Conservation (phyloP, 2,888 invertebrate genomes). For the Nycteola revayana region DNA sequence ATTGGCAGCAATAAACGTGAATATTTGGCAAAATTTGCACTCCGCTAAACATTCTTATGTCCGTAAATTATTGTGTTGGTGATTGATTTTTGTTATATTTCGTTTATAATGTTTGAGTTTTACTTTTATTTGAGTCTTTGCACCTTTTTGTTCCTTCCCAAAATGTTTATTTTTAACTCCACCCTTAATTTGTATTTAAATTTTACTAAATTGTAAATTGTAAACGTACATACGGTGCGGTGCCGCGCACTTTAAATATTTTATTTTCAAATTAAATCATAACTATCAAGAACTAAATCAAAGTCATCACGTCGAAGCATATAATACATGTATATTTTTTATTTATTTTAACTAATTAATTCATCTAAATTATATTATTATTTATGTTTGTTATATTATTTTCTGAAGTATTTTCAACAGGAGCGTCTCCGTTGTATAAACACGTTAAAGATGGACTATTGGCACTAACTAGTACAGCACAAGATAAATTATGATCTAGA, state of each 20-base stretch:
- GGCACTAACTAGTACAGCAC: conserved; percentile 59
- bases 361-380: conserved; percentile 20
- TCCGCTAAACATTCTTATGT: conserved; percentile 62
- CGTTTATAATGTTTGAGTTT: conserved; percentile 20
- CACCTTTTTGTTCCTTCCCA: conserved; percentile 34
- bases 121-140: conserved; percentile 33
- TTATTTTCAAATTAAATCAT: too few relatives aligned
- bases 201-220: conserved; percentile 23
- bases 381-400: conserved; percentile 28
- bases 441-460: conserved; percentile 55
- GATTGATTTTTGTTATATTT: conserved; percentile 44
- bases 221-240: conserved; percentile 46
- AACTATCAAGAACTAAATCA: conserved; percentile 6
- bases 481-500: conserved; percentile 38
- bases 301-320: neutral
- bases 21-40: conserved; percentile 70
- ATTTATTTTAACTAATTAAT: conserved; percentile 8
- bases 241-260: conserved; percentile 40
- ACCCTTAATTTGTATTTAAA: conserved; percentile 20
- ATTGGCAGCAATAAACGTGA: conserved; percentile 46
- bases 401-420: conserved; percentile 19
- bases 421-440: conserved; percentile 41
- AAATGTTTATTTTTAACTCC: conserved; percentile 30
- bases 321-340: conserved; percentile 2
- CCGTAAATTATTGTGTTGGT: conserved; percentile 62